These are phyloP conservation scores for Talpa occidentalis DNA, from an alignment of 2,113 vertebrate genomes.

Conservation along the genomic window DNA sequence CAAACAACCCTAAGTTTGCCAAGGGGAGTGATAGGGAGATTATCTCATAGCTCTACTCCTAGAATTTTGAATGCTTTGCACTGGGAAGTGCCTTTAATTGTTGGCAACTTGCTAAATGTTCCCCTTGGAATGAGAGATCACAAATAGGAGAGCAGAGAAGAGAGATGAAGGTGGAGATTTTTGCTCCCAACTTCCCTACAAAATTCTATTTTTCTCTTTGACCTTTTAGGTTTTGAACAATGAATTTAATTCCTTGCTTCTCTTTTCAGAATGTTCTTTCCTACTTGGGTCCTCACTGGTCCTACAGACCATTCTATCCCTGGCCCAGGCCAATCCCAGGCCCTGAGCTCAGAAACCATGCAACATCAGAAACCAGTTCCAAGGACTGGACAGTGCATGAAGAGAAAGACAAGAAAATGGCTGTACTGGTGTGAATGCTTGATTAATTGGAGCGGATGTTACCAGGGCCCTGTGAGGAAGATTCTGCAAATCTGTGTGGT, in stretches of 20 bases:
- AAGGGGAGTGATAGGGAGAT: not conserved
- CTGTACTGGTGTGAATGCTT: not conserved
- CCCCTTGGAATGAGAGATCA: not conserved
- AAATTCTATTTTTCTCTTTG: not conserved
- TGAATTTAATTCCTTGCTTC: not conserved
- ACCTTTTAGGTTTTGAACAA: not conserved
- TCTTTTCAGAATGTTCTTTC: not conserved
- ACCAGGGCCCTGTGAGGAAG: not conserved
- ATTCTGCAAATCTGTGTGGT: slow-evolving; percentile 56
- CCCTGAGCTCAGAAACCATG: not conserved
- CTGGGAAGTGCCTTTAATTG: not conserved
- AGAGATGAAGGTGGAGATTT: not conserved
- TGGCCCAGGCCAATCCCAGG: not conserved
- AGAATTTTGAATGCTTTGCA: not conserved
- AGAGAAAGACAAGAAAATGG: not conserved
- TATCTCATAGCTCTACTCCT: not conserved
- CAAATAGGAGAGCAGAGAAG: not conserved
- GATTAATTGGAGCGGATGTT: not conserved
- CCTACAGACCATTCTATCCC: not conserved
- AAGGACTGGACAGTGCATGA: not conserved
- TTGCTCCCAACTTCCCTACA: not conserved
- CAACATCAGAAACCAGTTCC: not conserved
- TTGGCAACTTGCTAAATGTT: not conserved
- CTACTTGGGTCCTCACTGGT: not conserved
- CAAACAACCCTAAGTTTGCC: not conserved